phyloP scores from a whole-genome alignment of 1,140 invertebrate genomes.

The Conus ventricosus region DNA sequence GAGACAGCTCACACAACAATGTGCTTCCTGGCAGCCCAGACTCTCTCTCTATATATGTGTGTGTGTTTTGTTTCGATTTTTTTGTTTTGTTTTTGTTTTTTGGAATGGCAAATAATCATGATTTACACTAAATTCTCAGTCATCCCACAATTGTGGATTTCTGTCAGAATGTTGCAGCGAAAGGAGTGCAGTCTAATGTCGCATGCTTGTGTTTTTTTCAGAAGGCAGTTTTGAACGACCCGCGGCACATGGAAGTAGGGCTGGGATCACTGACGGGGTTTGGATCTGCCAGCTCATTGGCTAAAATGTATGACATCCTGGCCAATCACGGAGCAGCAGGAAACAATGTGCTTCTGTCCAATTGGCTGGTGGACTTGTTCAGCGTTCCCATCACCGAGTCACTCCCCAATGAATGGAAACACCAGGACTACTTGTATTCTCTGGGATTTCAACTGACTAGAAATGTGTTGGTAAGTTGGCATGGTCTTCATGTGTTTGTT shows the following conservation, averaged over 20 bases:
- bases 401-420: not conserved
- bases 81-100: too few species aligned
- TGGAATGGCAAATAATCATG: too few species aligned
- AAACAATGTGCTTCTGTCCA: constrained; percentile 26
- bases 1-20: too few species aligned
- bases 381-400: not conserved
- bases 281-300: constrained; percentile 29
- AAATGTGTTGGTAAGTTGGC: not conserved
- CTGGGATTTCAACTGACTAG: not conserved
- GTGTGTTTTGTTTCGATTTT: too few species aligned
- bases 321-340: constrained; percentile 37
- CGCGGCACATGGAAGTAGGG: constrained; percentile 21
- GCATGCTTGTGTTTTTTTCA: not conserved
- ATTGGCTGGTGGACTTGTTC: not conserved
- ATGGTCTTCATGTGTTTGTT: not conserved
- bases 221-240: constrained; percentile 26
- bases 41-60: too few species aligned
- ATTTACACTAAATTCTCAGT: too few species aligned
- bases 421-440: not conserved
- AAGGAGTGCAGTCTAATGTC: too few species aligned
- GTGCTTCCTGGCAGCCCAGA: too few species aligned
- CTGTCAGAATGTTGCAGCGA: too few species aligned
- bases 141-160: too few species aligned
- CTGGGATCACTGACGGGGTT: constrained; percentile 30
- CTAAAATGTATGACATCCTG: constrained; percentile 38